Base-by-base conservation (phyloP, 2,113 vertebrate genomes). In the Taxidea taxus region DNA sequence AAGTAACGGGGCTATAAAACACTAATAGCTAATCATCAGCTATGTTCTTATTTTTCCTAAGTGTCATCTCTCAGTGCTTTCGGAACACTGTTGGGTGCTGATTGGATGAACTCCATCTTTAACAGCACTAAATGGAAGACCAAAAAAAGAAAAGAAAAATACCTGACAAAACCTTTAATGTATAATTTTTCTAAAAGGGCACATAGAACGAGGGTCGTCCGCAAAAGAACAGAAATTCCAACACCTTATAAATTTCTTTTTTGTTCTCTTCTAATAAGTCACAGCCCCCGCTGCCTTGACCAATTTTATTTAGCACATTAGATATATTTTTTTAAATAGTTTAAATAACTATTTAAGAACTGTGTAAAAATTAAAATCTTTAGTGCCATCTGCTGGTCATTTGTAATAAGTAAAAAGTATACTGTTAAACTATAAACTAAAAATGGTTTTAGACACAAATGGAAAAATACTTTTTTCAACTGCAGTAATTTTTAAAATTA, bases 381-480 rank as follows among this genome's bases (percentile, higher is more conserved):
- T 94, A 97, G 87, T 98, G 99, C 99, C 99, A 98, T 96, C 99
- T 99, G 92, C 98, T 99, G 99, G 98, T 86, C 31, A 95, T 66
- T 49, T 72, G 16, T 12, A 97, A 42, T 82, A 94, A 90, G 15
- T 81, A 60, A 60, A 92, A 83, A 49, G 6, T 74, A 51, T 5
- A 21, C 34, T 70, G 96, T 95, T 70, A 80, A 80, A 85, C 34
- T 51, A 27, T 54, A 78, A 82, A 47, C 23, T 60, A 31, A 90
- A 4, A 1, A 31, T 34, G 16, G 7, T 93, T 94, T 95, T 56
- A 70, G 58, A 60, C 13, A 81, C 49, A 91, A 60, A n/a, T 10
- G 64, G n/a, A 94, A 92, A 94, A 90, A 86, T 42, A 47, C 11
- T 37, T 93, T 82, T 93, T 93, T 95, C 60, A 94, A 29, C 42